These are phyloP conservation scores for Microhierax caerulescens DNA, from an alignment of 2,797 vertebrate genomes.

Conservation along the genomic window DNA sequence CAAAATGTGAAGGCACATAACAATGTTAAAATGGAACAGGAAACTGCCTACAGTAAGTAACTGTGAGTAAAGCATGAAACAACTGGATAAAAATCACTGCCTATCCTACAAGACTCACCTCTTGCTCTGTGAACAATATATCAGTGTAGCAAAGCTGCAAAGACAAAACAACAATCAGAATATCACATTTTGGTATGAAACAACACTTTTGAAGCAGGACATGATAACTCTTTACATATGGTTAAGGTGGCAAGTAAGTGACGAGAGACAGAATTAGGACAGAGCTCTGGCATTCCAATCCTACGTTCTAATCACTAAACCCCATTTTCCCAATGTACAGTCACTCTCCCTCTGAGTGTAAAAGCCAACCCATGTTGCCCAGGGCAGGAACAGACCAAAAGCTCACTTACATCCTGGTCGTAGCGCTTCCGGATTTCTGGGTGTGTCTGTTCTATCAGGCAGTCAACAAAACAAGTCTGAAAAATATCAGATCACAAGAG, in stretches of 20 bases:
- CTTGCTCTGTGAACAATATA: slow-evolving; percentile 97
- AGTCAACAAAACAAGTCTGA: slow-evolving; percentile 98
- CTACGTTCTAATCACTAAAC: not conserved
- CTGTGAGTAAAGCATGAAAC: not conserved
- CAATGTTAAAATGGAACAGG: not conserved
- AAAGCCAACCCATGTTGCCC: not conserved
- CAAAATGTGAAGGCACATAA: not conserved
- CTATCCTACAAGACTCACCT: slow-evolving; percentile 76
- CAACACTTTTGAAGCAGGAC: not conserved
- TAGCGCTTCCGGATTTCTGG: slow-evolving; percentile 96
- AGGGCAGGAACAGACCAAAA: not conserved
- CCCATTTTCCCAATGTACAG: not conserved
- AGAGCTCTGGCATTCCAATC: not conserved
- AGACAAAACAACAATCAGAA: not conserved
- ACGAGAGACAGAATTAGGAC: not conserved
- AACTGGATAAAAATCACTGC: not conserved
- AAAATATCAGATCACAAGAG: not conserved
- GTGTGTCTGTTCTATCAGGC: slow-evolving; percentile 96
- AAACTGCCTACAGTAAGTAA: not conserved
- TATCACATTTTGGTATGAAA: not conserved
- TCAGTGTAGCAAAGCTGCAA: slow-evolving; percentile 96
- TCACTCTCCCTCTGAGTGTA: accelerated
- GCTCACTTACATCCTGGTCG: slow-evolving; percentile 90
- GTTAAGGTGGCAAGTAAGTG: not conserved
- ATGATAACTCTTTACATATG: not conserved